Base-by-base conservation (phyloP, 2,888 invertebrate genomes). In the Tromatobia lineatoria region DNA sequence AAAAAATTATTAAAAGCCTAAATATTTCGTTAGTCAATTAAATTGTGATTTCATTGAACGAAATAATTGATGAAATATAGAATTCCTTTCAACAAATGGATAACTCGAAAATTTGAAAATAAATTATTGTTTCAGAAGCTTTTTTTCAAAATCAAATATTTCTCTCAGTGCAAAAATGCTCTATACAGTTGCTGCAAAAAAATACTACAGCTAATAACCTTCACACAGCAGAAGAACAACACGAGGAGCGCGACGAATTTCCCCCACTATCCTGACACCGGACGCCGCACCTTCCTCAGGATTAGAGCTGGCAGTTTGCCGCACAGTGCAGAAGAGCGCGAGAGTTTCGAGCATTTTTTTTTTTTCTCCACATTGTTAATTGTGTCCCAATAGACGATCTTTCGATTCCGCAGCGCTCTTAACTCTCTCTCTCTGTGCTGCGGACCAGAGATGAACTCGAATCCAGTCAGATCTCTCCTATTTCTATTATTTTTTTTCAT, bases 221-320 rank as follows among this genome's bases (percentile, higher is more conserved):
- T n/a, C n/a, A n/a, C n/a, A 89, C 85, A 86, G 86, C 87, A 85
- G 29, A 15, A n/a, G 29, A 38, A 4, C 10, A 38, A 29, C 87
- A 84, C 78, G 75, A 83, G 82, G 80, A 42, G 81, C 80, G 80
- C 79, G 85, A 87, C 85, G 89, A 88, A 87, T 88, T 90, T 87
- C 25, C 34, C 18, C 20, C 42, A n/a, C 52, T 20, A 13, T 54
- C 13, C 25, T 6, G n/a, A 61, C 66, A 82, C 78, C 87, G 87
- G 86, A 87, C 83, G 80, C 86, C 87, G 79, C 87, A 79, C 87
- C 87, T 86, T 83, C 76, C 61, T 67, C 47, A 29, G 77, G 80
- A 70, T 10, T 57, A 38, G 10, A 4, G 6, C 10, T 61, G 23
- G 23, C 18, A 71, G 25, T 23, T 47, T 8, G 64, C 25, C 0